Percentiles rank a stretch among this genome's conserved stretches.
phyloP scores from a whole-genome alignment of 2,797 vertebrate species.

The Hemitrygon akajei region DNA sequence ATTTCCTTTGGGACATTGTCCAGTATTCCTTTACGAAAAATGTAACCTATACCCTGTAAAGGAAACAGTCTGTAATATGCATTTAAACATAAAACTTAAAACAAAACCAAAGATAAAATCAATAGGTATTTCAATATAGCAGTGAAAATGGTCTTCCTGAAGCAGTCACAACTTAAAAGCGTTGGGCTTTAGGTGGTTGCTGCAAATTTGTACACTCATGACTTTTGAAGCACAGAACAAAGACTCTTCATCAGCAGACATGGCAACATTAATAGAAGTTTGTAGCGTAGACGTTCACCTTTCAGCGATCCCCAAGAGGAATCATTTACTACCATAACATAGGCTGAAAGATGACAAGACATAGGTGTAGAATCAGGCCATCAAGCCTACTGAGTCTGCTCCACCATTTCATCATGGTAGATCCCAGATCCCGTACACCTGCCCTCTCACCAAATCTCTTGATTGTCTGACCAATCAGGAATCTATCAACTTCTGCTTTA shows the following conservation, averaged over 20 bases:
- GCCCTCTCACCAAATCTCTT: too few relatives aligned
- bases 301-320: neutral
- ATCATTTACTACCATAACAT: neutral
- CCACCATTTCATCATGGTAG: too few relatives aligned
- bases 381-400: too few relatives aligned
- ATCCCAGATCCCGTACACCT: too few relatives aligned
- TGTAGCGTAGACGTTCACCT: neutral
- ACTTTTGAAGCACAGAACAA: neutral
- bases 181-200: neutral
- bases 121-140: neutral
- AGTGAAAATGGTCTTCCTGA: neutral
- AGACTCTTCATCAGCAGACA: neutral
- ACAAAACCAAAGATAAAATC: too few relatives aligned
- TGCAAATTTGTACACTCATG: neutral
- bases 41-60: constrained; percentile 83
- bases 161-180: neutral
- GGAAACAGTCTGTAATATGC: constrained; percentile 45
- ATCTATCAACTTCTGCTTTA: too few relatives aligned
- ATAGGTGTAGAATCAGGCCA: too few relatives aligned
- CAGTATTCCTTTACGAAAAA: constrained; percentile 92
- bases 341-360: neutral
- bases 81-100: constrained; percentile 1
- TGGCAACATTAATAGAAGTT: neutral
- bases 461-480: too few relatives aligned
- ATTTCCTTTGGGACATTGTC: constrained; percentile 87